Conservation (phyloP, 2,113 vertebrate species). For the Zootoca vivipara region DNA sequence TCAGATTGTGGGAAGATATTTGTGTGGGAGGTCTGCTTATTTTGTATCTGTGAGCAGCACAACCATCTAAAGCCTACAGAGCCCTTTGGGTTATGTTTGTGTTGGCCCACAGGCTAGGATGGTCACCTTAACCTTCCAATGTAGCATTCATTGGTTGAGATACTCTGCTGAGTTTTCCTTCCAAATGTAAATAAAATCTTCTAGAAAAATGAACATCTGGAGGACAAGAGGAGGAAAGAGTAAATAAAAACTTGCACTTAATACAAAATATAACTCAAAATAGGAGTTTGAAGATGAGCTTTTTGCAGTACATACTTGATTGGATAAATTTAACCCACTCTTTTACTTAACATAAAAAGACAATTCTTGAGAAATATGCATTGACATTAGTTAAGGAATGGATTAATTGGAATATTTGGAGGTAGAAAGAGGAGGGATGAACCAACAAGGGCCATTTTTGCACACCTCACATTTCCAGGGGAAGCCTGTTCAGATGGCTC, state of each 20-base stretch:
- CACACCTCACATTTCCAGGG: background rate
- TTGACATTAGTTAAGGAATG: slow-evolving; percentile 19
- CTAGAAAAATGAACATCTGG: slow-evolving; percentile 69
- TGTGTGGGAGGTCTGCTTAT: background rate
- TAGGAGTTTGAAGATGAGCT: slow-evolving; percentile 60
- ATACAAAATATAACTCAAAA: slow-evolving; percentile 46
- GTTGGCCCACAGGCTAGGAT: slow-evolving; percentile 17
- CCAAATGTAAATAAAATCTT: slow-evolving; percentile 10
- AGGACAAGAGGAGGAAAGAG: slow-evolving; percentile 45
- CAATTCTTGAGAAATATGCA: slow-evolving; percentile 63
- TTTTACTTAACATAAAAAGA: slow-evolving; percentile 52
- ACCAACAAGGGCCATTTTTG: background rate
- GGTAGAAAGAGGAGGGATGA: background rate
- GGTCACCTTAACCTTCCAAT: background rate
- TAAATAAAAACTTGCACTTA: slow-evolving; percentile 62
- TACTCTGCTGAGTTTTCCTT: slow-evolving; percentile 29
- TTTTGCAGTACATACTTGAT: slow-evolving; percentile 62
- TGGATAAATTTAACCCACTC: slow-evolving; percentile 61
- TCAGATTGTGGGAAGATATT: slow-evolving; percentile 22
- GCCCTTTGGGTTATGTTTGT: background rate
- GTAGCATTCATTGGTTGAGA: slow-evolving; percentile 13
- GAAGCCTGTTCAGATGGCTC: background rate
- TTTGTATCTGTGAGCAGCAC: background rate
- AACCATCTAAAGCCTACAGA: background rate
- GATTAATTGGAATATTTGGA: background rate